Evolutionary conservation across 2,888 invertebrate species (phyloP), one percentile per base, ranked within the genome.

Genomic region (Pediacus dermestoides): DNA sequence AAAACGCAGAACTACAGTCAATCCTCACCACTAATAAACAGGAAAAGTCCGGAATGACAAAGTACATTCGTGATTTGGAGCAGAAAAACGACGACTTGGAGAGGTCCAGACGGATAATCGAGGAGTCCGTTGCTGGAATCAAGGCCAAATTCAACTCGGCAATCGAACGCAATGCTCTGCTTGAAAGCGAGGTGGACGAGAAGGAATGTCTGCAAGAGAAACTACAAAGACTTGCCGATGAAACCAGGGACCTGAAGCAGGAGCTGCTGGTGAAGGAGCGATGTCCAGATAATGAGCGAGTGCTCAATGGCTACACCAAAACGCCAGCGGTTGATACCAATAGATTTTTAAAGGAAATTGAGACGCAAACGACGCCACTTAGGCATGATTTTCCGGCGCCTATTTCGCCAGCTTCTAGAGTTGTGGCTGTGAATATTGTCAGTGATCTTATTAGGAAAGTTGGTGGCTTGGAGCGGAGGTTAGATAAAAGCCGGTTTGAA

Each of bases 41-140:
- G 44, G 83, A 86, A 59, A 81, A 82, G 54, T 78, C 81, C 44
- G 78, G 81, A 56, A 74, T 91, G 66, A 78, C 82, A 42, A 81
- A 82, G 53, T 92, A 93, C 66, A 82, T 96, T 50, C 78, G 96
- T 53, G 90, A 93, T 69, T 72, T 97, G 59, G 96, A 97, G 71
- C 96, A 96, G 72, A 88, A 90, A 64, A 97, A 97, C 74, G 97
- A 97, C 76, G 96, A 97, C 73, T 74, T 97, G 57, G 96, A 97
- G 76, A 76, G 96, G 68, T 88, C 91, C 16, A 90, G 95, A 68
- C 81, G 95, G 82, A 89, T 92, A 52, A 85, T 92, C 63, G 84
- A 89, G 61, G 92, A 89, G 58, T 91, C 92, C 48, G 85, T 96
- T 61, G 86, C 90, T 53, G 93, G 90, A 67, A 89, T 95, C 74